Evolutionary conservation across 1,140 invertebrate species (phyloP), one percentile per base, ranked within the genome.

Genomic region (Marisa cornuarietis): DNA sequence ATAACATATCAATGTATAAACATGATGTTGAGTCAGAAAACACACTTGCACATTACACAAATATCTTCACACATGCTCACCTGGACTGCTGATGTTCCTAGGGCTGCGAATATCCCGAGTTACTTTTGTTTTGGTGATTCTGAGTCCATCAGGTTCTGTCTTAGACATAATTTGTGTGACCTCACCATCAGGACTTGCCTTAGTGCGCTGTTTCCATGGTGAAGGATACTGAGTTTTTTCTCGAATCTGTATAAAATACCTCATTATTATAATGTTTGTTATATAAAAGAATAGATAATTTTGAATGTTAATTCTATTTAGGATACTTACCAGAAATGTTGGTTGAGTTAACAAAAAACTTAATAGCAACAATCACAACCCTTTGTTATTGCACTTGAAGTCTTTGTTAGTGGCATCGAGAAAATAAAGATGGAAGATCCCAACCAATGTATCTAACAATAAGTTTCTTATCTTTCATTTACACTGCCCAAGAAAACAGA

Each of bases 51-150:
- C 13, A 51, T 51, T 13, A 20, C 42, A 11, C 18, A 51, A 42
- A 63, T 9, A 72, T 51, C 66, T 52, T 66, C 69, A 11, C 24
- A 58, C 6, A 63, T 22, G 68, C 71, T 80, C 71, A 86, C 88
- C 85, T 80, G 88, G 87, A 77, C 85, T 88, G 26, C 79, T 62
- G 54, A 86, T 20, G 68, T 84, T 83, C 75, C 87, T 79, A 95
- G 52, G 95, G 94, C 85, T 94, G 92, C 74, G 93, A 94, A 81
- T 93, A 93, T 90, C 93, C 90, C 79, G 93, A 22, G 82, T 85
- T 75, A 84, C 81, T 71, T 89, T 90, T 83, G 63, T 94, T 93
- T 96, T 82, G 26, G 73, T 71, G 31, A 82, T 62, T 80, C 72
- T 84, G 22, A 79, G 77, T n/a, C 85, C 83, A 79, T 83, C 83